These are phyloP conservation scores for Tursiops truncatus DNA, from an alignment of 2,113 vertebrate species.

Conservation along the genomic window DNA sequence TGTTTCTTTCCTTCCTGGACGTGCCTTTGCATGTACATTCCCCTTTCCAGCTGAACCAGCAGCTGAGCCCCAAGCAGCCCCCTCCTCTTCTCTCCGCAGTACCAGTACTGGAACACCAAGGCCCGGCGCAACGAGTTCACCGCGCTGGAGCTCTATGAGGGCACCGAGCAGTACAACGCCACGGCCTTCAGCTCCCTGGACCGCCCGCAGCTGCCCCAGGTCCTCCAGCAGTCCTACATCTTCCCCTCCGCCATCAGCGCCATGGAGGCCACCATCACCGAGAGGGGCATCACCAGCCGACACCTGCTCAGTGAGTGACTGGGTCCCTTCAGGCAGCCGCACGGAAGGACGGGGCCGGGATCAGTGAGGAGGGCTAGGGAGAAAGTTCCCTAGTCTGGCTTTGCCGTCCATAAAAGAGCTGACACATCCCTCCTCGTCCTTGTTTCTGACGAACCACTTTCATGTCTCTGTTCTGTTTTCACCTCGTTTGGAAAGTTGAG, in stretches of 20 bases:
- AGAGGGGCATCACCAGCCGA: conserved; percentile 98
- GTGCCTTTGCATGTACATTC: neutral
- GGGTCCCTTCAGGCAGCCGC: neutral
- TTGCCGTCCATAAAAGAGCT: neutral
- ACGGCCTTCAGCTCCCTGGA: conserved; percentile 98
- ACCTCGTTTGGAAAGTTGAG: neutral
- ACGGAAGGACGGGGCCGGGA: neutral
- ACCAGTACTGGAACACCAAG: conserved; percentile 98
- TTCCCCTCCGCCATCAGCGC: conserved; percentile 96
- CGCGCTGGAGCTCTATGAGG: conserved; percentile 95
- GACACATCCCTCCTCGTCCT: neutral
- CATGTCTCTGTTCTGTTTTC: neutral
- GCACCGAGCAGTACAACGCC: conserved; percentile 97
- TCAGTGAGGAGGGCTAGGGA: neutral
- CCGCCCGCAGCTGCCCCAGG: conserved; percentile 92
- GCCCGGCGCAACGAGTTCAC: conserved; percentile 96
- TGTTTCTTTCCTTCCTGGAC: neutral
- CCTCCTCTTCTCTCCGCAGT: conserved; percentile 79
- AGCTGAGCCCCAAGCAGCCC: neutral
- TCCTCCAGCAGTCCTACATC: conserved; percentile 98
- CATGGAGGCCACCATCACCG: conserved; percentile 97
- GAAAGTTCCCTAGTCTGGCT: neutral
- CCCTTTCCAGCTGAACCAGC: neutral
- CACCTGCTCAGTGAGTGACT: conserved; percentile 92
- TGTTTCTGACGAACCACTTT: neutral